Base-by-base conservation (phyloP, 2,113 vertebrate species). In the Furnarius figulus region DNA sequence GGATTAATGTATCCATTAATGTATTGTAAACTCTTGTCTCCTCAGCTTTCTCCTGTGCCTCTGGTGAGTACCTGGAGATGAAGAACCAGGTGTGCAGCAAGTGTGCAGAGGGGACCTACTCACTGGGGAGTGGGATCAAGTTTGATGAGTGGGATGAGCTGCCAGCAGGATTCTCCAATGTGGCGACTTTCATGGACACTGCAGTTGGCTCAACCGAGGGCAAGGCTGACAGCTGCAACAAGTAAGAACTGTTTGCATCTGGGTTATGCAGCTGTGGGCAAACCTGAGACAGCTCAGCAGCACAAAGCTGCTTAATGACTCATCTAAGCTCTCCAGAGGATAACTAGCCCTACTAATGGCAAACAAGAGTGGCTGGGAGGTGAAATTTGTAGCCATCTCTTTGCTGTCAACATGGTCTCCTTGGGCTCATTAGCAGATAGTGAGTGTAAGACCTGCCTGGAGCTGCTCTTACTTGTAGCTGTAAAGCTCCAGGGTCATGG, bases 31-130 rank as follows among this genome's bases (percentile, higher is more conserved):
- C 0, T 0, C 10, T 89, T 98, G 50, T 80, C 81, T 97, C 92
- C 94, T 33, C 96, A 99, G 99, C 99, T 52, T 99, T 99, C 96
- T 99, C 99, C 5, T 99, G 99, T 80, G 97, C 97, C 78, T 98
- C 99, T 13, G 99, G 99, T 2, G 98, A 99, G 94, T 99, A 99
- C 96, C 98, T 99, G 92, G 99, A 99, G 97, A 99, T 99, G 99
- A 99, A 99, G 63, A 98, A 98, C 95, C 99, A 99, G 97, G 97
- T 98, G 76, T 99, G 99, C 96, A 99, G 98, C 79, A 98, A 98
- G 88, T 99, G 99, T 96, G 98, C 98, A 0, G 98, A 99, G 39
- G 99, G 99, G 23, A 99, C 98, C 95, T 99, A 99, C 97, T 99
- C 99, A 0, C 96, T 99, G 58, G 99, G 99, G 94, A 99, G 99